Conservation (phyloP, 1,140 invertebrate genomes). For the Macrotrachela quadricornifera region DNA sequence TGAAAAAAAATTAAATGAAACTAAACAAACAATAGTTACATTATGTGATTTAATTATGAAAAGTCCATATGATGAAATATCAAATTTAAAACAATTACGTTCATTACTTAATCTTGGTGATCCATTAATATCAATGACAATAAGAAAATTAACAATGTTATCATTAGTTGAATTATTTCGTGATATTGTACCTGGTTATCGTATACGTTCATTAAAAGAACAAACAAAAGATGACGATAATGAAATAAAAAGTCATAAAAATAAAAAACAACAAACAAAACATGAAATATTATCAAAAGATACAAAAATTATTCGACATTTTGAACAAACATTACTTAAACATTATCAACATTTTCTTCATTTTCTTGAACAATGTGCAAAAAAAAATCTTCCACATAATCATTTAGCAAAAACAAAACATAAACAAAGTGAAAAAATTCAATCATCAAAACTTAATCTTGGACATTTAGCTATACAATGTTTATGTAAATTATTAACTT, state of each 20-base stretch:
- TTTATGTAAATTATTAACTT: conserved; percentile 51
- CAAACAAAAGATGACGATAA: conserved; percentile 33
- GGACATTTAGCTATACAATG: conserved; percentile 44
- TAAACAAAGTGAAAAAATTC: neutral
- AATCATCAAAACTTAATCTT: conserved; percentile 4
- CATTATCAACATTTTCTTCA: conserved; percentile 69
- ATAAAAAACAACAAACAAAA: neutral
- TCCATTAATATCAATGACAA: conserved; percentile 48
- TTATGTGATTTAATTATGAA: too few relatives aligned
- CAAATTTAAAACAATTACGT: conserved; percentile 48
- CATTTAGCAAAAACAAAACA: neutral
- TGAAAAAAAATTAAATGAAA: too few relatives aligned
- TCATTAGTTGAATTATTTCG: conserved; percentile 71
- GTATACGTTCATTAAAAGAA: conserved; percentile 43
- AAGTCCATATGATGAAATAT: too few relatives aligned
- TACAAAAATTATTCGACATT: conserved; percentile 55
- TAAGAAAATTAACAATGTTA: conserved; percentile 55
- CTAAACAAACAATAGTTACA: too few relatives aligned
- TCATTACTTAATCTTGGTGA: conserved; percentile 53
- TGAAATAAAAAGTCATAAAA: too few relatives aligned
- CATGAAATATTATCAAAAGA: conserved; percentile 54
- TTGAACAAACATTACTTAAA: conserved; percentile 54
- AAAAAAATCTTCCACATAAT: conserved; percentile 14
- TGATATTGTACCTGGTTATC: conserved; percentile 73
- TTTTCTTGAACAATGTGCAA: conserved; percentile 52